phyloP scores from a whole-genome alignment of 2,797 vertebrate genomes.

The Ctenosaura bakeri region DNA sequence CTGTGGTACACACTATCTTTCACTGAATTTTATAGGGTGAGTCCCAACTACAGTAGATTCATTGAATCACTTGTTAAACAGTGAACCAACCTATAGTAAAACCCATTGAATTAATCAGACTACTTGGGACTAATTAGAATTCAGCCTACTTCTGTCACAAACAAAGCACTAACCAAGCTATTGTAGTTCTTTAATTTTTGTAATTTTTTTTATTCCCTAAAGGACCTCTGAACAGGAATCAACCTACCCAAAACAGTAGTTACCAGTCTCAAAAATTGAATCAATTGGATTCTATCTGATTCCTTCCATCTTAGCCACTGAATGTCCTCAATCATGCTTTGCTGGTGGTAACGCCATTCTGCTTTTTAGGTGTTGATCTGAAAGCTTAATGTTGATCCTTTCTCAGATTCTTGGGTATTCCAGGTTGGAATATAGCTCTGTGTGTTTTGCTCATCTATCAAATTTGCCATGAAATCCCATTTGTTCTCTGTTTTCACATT shows the following conservation, averaged over 20 bases:
- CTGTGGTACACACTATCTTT: not conserved
- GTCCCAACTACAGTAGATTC: too few species aligned
- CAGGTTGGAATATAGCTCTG: not conserved
- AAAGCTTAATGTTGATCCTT: not conserved
- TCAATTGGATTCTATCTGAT: not conserved
- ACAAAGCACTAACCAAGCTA: not conserved
- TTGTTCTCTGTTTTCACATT: slow-evolving; percentile 12
- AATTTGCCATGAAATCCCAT: not conserved
- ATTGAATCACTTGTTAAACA: too few species aligned
- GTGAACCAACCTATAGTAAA: too few species aligned
- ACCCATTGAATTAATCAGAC: too few species aligned
- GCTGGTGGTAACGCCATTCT: not conserved
- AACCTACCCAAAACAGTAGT: not conserved
- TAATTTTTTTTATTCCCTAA: not conserved
- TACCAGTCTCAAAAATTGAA: not conserved
- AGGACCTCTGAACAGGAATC: not conserved
- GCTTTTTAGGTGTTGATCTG: not conserved
- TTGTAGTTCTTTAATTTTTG: not conserved
- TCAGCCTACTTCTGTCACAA: not conserved
- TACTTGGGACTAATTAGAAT: too few species aligned
- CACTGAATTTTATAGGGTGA: not conserved
- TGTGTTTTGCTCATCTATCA: not conserved
- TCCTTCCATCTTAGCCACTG: not conserved
- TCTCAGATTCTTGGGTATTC: not conserved
- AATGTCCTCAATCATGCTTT: not conserved